Evolutionary conservation across 2,888 invertebrate genomes (phyloP).

Genomic region (Philonicus albiceps): DNA sequence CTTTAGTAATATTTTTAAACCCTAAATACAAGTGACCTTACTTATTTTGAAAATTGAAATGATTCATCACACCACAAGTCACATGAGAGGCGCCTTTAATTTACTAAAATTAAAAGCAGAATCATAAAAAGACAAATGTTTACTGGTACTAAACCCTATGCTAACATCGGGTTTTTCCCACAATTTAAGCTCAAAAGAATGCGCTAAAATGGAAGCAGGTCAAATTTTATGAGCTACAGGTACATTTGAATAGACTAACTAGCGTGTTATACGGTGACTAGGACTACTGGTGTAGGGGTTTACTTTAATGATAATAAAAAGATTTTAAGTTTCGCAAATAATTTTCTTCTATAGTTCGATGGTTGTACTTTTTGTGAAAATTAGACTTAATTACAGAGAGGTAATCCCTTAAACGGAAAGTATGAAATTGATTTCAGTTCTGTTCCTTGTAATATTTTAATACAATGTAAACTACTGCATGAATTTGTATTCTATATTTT

Average conservation of each 20-base stretch:
- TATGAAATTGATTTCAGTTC: background rate
- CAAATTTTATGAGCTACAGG: background rate
- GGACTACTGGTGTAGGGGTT: background rate
- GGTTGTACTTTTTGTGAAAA: background rate
- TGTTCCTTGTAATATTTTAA: no score
- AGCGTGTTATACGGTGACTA: background rate
- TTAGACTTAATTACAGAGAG: no score
- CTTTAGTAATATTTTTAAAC: background rate
- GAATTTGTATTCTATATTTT: no score
- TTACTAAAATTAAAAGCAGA: background rate
- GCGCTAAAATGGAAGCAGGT: background rate
- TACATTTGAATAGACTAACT: background rate
- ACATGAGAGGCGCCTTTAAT: background rate
- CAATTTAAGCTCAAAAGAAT: background rate
- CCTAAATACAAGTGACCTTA: background rate
- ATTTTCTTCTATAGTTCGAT: background rate
- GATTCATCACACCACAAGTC: background rate
- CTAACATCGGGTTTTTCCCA: background rate
- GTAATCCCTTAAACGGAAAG: background rate
- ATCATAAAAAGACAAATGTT: background rate
- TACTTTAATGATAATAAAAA: background rate
- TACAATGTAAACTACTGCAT: no score
- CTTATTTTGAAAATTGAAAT: background rate
- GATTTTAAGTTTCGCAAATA: background rate
- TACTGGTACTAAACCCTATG: background rate